Base-by-base conservation (phyloP, 1,140 invertebrate genomes). In the Aleiodes sp. region DNA sequence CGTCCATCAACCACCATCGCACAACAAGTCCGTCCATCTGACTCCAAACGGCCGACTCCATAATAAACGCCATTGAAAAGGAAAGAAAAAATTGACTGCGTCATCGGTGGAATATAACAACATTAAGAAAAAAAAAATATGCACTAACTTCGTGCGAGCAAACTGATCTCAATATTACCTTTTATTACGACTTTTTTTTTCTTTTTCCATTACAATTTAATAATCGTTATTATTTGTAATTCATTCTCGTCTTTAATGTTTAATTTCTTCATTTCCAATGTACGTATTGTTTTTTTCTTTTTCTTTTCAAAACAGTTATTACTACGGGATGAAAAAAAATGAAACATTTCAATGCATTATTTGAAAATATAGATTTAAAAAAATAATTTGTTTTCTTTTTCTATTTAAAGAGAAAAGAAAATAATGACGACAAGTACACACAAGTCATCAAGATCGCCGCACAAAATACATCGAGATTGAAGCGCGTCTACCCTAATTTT, bases 91-190 rank as follows among this genome's bases (percentile, higher is more conserved):
- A 59, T 2, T 61, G n/a, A 29, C 57, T 41, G 29, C 57, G 28
- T 61, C 37, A 61, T 6, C 37, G 35, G 16, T 41, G 24, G n/a
- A 62, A 21, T 29, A 24, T 24, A 26, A 28, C 43, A 37, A 60
- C 35, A 57, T 16, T 52, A 46, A 59, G 35, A 46, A 57, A 46
- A 14, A 52, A 3, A 24, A 52, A 52, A 52, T 12, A 52, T 52
- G 46, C 26, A 52, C 46, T 52, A 52, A 21, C 46, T 41, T 68
- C 59, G 33, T 61, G 39, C 66, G 59, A 68, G 57, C 24, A 61
- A 60, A 68, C 56, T 68, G 66, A 68, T 68, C 66, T 68, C 66
- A 68, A 68, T 66, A 66, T 21, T n/a, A n/a, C n/a, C n/a, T n/a
- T n/a, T n/a, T n/a, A n/a, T n/a, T n/a, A n/a, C n/a, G n/a, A n/a